Percentiles rank a stretch among this genome's conserved stretches.
phyloP scores from a whole-genome alignment of 2,797 vertebrate genomes.

The Pseudochromis fuscus region DNA sequence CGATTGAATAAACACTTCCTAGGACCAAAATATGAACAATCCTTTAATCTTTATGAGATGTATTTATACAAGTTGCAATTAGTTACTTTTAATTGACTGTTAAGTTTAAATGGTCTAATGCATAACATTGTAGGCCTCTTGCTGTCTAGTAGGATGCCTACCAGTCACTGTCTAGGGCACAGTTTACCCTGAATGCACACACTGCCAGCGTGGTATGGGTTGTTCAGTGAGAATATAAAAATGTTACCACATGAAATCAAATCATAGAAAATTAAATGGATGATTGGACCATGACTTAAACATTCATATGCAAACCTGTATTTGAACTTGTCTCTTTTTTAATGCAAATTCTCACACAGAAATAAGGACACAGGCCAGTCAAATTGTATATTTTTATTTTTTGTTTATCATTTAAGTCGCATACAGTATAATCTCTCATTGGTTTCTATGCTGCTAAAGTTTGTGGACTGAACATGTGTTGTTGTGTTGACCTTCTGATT shows the following conservation, averaged over 20 bases:
- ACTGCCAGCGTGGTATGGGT: not conserved
- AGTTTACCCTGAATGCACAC: not conserved
- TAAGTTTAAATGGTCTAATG: no score
- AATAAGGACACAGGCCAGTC: constrained; percentile 45
- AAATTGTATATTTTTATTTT: constrained; percentile 82
- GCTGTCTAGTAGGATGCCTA: not conserved
- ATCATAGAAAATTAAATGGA: not conserved
- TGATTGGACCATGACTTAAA: not conserved
- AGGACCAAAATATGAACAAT: no score
- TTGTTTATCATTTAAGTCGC: constrained; percentile 84
- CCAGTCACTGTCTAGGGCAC: not conserved
- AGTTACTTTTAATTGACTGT: no score
- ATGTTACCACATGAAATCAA: not conserved
- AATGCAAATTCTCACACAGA: constrained; percentile 20
- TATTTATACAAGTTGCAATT: no score
- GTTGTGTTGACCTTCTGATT: constrained; percentile 64
- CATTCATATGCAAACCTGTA: not conserved
- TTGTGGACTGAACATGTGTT: constrained; percentile 75
- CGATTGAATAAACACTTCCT: no score
- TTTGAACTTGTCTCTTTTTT: not conserved
- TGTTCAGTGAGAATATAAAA: not conserved
- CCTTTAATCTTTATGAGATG: no score
- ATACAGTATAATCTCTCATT: constrained; percentile 86
- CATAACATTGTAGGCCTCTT: not conserved
- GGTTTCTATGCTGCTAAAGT: constrained; percentile 81